Percentiles rank a stretch among this genome's conserved stretches.
Evolutionary conservation across 2,797 vertebrate species (phyloP).

Genomic region (Gallinago solitaria): DNA sequence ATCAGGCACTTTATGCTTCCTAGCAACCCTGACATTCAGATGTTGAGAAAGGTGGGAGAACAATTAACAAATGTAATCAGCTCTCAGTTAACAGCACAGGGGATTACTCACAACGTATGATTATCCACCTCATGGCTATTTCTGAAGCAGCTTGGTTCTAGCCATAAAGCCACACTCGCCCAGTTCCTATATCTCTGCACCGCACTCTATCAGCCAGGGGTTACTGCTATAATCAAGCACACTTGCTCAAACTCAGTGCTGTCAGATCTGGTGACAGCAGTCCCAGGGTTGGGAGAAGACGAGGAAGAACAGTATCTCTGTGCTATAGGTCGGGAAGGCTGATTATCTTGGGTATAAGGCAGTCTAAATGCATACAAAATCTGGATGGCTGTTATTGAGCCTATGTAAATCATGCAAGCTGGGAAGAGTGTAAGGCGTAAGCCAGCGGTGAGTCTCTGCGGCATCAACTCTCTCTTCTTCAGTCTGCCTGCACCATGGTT

Average conservation of each 20-base stretch:
- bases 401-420: not conserved
- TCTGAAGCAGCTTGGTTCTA: not conserved
- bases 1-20: not conserved
- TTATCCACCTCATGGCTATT: not conserved
- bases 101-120: not conserved
- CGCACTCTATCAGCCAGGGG: not conserved
- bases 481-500: not conserved
- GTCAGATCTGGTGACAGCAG: not conserved
- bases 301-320: not conserved
- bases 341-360: not conserved
- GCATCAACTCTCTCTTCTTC: not conserved
- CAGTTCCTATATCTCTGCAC: not conserved
- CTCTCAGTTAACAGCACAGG: not conserved
- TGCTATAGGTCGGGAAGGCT: not conserved
- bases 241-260: not conserved
- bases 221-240: not conserved
- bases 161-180: not conserved
- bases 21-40: not conserved
- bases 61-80: not conserved
- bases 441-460: accelerated
- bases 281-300: not conserved
- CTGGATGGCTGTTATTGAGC: not conserved
- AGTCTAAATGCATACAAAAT: not conserved
- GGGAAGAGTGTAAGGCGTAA: not conserved
- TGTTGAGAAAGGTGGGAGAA: not conserved